Conservation (phyloP, 2,797 vertebrate species). For the Odontamblyopus lacepedii region DNA sequence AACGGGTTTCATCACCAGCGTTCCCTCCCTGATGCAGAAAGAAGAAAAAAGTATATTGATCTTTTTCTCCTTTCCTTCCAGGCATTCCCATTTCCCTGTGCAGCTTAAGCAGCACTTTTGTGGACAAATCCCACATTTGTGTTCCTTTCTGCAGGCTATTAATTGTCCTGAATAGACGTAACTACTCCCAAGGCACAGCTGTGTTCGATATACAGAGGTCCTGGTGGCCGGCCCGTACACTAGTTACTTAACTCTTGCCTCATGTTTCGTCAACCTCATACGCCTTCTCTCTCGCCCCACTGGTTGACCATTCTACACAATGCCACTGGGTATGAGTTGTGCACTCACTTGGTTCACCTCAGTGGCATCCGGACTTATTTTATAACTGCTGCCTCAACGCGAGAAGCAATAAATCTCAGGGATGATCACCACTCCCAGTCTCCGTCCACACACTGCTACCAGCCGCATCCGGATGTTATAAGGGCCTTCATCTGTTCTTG, state of each 20-base stretch:
- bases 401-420: constrained; percentile 67
- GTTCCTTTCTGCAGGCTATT: constrained; percentile 75
- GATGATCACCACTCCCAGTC: constrained; percentile 64
- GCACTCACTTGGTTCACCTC: constrained; percentile 60
- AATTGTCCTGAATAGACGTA: constrained; percentile 75
- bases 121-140: constrained; percentile 72
- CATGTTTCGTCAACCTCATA: constrained; percentile 77
- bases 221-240: constrained; percentile 60
- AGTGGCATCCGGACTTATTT: constrained; percentile 53
- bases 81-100: constrained; percentile 71
- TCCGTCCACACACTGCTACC: constrained; percentile 48
- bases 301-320: constrained; percentile 55
- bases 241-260: constrained; percentile 70
- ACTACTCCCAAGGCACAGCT: constrained; percentile 63
- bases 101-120: constrained; percentile 78
- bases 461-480: constrained; percentile 51
- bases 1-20: constrained; percentile 82
- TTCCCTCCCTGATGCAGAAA: constrained; percentile 68
- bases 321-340: constrained; percentile 53
- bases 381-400: constrained; percentile 58
- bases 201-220: constrained; percentile 59
- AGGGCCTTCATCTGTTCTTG: constrained; percentile 74
- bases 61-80: constrained; percentile 68
- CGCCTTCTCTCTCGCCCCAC: constrained; percentile 48
- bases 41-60: constrained; percentile 68